A percentile compares a stretch with the other conserved stretches of the same genome.
Evolutionary conservation across 2,888 invertebrate species (phyloP).

Genomic region (Drosophila austrosaltans): DNA sequence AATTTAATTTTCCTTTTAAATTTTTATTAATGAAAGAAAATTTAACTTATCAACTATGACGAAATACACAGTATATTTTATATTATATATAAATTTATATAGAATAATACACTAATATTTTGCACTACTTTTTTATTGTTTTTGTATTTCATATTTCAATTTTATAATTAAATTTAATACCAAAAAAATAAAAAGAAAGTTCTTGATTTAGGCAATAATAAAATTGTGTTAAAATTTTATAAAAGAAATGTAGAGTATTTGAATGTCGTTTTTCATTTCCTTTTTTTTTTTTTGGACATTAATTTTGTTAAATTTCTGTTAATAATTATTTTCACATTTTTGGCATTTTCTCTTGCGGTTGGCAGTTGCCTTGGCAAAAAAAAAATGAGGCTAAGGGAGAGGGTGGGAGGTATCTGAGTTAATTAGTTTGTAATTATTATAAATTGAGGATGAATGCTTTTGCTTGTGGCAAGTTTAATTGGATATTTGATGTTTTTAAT

Average conservation of each 20-base stretch:
- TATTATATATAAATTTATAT: too few species aligned
- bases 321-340: constrained; percentile 78
- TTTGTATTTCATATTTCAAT: too few species aligned
- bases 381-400: too few species aligned
- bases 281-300: constrained; percentile 36
- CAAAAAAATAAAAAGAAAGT: too few species aligned
- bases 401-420: constrained; percentile 66
- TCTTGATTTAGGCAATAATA: too few species aligned
- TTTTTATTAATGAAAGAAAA: constrained; percentile 16
- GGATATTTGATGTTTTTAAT: constrained; percentile 78
- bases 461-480: constrained; percentile 79
- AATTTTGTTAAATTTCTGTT: constrained; percentile 77
- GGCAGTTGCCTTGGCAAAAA: constrained; percentile 60
- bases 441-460: constrained; percentile 79
- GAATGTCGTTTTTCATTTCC: constrained; percentile 26
- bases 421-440: constrained; percentile 81
- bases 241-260: too few species aligned
- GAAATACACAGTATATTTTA: constrained; percentile 63
- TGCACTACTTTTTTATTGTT: too few species aligned
- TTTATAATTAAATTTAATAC: too few species aligned
- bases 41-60: constrained; percentile 35
- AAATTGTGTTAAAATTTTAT: too few species aligned
- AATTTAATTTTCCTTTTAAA: constrained; percentile 46
- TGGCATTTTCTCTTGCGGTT: constrained; percentile 64
- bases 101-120: too few species aligned